Percentiles rank a stretch among this genome's conserved stretches.
phyloP scores from a whole-genome alignment of 2,888 invertebrate species.

The Taenaris catops region DNA sequence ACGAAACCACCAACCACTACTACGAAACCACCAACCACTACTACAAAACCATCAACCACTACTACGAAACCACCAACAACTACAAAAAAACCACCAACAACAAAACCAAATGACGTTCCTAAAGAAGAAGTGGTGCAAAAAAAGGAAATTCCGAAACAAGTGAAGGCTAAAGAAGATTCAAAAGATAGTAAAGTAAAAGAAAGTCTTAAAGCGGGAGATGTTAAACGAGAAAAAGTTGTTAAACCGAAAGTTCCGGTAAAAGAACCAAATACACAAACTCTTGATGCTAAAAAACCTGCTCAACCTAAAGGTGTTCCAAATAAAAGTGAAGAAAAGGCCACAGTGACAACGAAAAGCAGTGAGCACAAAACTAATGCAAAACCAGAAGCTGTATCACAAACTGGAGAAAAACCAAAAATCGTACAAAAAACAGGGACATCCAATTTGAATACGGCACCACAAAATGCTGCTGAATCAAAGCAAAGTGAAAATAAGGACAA shows the following conservation, averaged over 20 bases:
- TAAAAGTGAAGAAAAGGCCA: conserved; percentile 17
- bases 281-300: conserved; percentile 13
- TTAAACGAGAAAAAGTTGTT: too few relatives aligned
- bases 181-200: too few relatives aligned
- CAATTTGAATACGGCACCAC: background rate
- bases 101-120: conserved; percentile 9
- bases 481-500: background rate
- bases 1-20: conserved; percentile 4
- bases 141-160: too few relatives aligned
- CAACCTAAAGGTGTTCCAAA: conserved; percentile 24
- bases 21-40: background rate
- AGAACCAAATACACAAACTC: too few relatives aligned
- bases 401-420: conserved; percentile 22
- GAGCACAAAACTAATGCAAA: conserved; percentile 27
- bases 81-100: conserved; percentile 2
- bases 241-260: conserved; percentile 22
- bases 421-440: too few relatives aligned
- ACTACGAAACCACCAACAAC: background rate
- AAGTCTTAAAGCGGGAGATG: too few relatives aligned
- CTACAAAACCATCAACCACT: conserved; percentile 4
- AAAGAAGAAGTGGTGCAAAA: conserved; percentile 11
- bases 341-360: too few relatives aligned
- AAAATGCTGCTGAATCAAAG: conserved; percentile 2
- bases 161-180: too few relatives aligned
- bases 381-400: conserved; percentile 20